Evolutionary conservation across 2,888 invertebrate species (phyloP).

Genomic region (Brachyptera putata): DNA sequence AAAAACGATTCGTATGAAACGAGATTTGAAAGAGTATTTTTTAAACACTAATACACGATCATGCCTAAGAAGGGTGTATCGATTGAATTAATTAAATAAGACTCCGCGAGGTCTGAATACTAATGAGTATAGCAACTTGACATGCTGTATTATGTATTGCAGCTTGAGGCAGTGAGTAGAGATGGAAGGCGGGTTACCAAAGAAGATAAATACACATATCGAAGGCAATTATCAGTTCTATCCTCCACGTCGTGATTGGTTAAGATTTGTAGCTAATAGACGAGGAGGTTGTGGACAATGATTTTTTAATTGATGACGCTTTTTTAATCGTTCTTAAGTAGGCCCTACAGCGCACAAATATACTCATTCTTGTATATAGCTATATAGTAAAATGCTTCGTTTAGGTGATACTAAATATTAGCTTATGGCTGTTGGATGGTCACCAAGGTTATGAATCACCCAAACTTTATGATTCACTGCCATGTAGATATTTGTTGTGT

Average conservation of each 20-base stretch:
- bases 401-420: too few relatives aligned
- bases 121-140: constrained; percentile 9
- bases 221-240: constrained; percentile 19
- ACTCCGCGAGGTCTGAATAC: constrained; percentile 22
- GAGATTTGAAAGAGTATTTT: constrained; percentile 4
- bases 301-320: not conserved
- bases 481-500: too few relatives aligned
- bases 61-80: constrained; percentile 4
- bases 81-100: constrained; percentile 28
- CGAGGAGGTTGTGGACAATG: not conserved
- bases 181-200: too few relatives aligned
- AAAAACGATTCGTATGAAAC: not conserved
- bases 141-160: not conserved
- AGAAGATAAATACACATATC: constrained; percentile 19
- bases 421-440: too few relatives aligned
- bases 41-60: constrained; percentile 10
- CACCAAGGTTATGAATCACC: too few relatives aligned
- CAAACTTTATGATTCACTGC: too few relatives aligned
- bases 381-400: too few relatives aligned
- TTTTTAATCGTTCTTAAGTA: not conserved
- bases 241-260: constrained; percentile 13
- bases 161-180: not conserved
- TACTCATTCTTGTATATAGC: too few relatives aligned
- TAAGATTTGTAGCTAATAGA: constrained; percentile 11
- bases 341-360: too few relatives aligned